Percentiles rank a stretch among this genome's conserved stretches.
phyloP scores from a whole-genome alignment of 2,888 invertebrate species.

The Hyles lineata region DNA sequence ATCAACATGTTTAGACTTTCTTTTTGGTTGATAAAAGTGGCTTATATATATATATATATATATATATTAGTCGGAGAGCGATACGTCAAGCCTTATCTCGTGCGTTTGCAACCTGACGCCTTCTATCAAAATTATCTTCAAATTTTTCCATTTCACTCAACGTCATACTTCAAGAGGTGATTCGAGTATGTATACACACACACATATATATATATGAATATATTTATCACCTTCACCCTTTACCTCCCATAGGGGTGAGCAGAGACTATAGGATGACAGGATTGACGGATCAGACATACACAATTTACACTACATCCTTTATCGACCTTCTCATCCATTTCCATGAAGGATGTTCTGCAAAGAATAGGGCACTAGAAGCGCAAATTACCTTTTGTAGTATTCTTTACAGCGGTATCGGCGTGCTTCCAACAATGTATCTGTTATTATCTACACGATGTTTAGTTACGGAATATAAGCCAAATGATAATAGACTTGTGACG shows the following conservation, averaged over 20 bases:
- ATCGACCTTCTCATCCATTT: too few relatives aligned
- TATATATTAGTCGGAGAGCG: not conserved
- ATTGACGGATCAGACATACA: too few relatives aligned
- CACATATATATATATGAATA: too few relatives aligned
- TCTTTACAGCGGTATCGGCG: not conserved
- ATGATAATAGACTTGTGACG: constrained; percentile 25
- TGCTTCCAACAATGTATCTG: not conserved
- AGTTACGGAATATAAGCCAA: constrained; percentile 8
- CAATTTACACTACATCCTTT: too few relatives aligned
- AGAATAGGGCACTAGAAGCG: not conserved
- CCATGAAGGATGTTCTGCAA: too few relatives aligned
- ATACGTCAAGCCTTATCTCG: not conserved
- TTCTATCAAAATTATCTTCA: not conserved
- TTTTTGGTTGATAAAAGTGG: not conserved
- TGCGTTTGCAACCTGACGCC: not conserved
- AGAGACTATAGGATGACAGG: too few relatives aligned
- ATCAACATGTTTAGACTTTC: not conserved
- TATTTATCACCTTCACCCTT: too few relatives aligned
- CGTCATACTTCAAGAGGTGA: not conserved
- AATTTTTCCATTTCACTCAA: not conserved
- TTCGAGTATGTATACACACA: not conserved
- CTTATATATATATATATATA: too few relatives aligned
- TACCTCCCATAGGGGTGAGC: too few relatives aligned
- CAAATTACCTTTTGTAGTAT: not conserved
- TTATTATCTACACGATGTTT: constrained; percentile 12